Evolutionary conservation across 2,888 invertebrate genomes (phyloP), one percentile per base, ranked within the genome.

Genomic region (Lacanobia wlatinum): DNA sequence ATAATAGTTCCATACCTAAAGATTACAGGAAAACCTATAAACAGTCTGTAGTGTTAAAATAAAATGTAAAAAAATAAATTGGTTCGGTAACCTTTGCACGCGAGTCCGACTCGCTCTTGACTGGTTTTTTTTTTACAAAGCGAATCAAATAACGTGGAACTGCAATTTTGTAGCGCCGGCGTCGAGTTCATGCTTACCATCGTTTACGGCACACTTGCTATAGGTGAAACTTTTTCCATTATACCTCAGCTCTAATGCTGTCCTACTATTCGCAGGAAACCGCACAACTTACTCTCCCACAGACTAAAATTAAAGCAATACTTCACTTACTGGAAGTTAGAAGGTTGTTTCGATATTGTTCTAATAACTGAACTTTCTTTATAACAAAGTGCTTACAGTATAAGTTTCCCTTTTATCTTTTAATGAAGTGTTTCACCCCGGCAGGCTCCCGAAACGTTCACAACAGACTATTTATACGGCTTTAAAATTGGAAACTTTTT

Each of bases 401-500:
- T 79, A 87, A 87, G 83, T 88, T 90, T 86, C 63, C 82, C 87
- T 88, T 90, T 91, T 82, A 89, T 88, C 86, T 87, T 88, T 84
- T 90, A 90, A 91, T 89, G 82, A 90, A 90, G 87, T 88, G 80
- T 86, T 88, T 81, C 60, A 74, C 84, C 81, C 77, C 82, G 84
- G 82, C 84, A 83, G 72, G 70, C 75, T 78, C 73, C 83, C 70
- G 64, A 74, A 75, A 71, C 60, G 68, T 73, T 78, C 53, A 70
- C 79, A 79, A 83, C 75, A 64, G 73, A 73, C 76, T 76, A 75
- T 83, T 81, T 85, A 78, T 76, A 83, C 64, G 67, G 68, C 71
- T 81, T 80, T 63, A 74, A 84, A 84, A 70, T 80, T 62, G 56
- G 79, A 59, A 86, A 82, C 83, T 80, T 81, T 80, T 85, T 65